Evolutionary conservation across 2,797 vertebrate species (phyloP), one percentile per base, ranked within the genome.

Genomic region (Alfaro cultratus): DNA sequence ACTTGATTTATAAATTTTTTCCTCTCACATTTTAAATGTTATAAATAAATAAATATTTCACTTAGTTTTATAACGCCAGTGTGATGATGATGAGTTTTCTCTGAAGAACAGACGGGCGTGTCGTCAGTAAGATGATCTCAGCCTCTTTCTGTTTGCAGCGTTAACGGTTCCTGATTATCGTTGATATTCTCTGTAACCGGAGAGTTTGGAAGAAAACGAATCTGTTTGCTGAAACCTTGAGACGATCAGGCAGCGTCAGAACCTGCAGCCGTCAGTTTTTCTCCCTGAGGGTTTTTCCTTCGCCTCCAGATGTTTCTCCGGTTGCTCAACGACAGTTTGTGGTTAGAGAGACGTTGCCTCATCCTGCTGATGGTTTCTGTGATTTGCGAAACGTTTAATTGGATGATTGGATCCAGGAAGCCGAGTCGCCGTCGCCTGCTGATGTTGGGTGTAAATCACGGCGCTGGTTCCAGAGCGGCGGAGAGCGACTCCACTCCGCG

Each of bases 321-420:
- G 21, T n/a, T 78, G 46, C 34, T 79, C 64, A 36, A 18, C 79
- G 49, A 11, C 15, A 26, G 72, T 15, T 72, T 46, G 79, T 12
- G 81, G 67, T 43, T 71, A 1, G 9, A 55, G 46, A 29, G 1
- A 51, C n/a, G 77, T 84, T 55, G 26, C 84, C 18, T 82, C 80
- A 78, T 45, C 11, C 74, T 3, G 70, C 1, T 16, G 76, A 72
- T 83, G 0, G 39, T 82, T 73, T 71, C 43, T 43, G 67, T 4
- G 1, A 23, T 82, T 91, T 91, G 80, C 34, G 12, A 86, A 88
- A 92, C 68, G 23, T 79, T 82, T 89, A 89, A 91, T 89, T 80
- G 72, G 51, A 78, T 18, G 53, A 72, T 26, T n/a, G 43, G 55
- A 70, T 1, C 45, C 7, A 21, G 57, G 53, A n/a, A 29, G 45